Base-by-base conservation (phyloP, 2,888 invertebrate species). In the Resseliella maxima region DNA sequence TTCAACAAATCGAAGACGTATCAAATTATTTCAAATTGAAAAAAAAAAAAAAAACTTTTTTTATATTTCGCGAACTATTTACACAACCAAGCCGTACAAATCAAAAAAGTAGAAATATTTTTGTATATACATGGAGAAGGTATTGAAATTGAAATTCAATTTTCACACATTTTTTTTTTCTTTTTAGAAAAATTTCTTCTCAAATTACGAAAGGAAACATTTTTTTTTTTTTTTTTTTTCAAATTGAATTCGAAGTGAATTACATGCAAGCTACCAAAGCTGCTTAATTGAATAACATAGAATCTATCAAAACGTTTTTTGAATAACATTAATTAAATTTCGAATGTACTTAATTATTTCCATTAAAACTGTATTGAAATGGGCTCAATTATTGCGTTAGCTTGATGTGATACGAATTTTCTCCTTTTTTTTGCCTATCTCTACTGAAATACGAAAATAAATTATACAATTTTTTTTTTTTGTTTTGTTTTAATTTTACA, bases 1-100 rank as follows among this genome's bases (percentile, higher is more conserved):
- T 72, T 72, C 31, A 31, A 72, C 72, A 72, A 72, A 72, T 72
- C 72, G 72, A 72, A 72, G 72, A 72, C 72, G 31, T 72, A 15
- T 31, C 18, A n/a, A 15, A 31, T 72, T 31, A 2, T 18, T 72
- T 31, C 59, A 59, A n/a, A 18, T 10, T 50, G 2, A 50, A 50
- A 24, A 59, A 59, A 24, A 24, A 59, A 72, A 72, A 31, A 24
- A 5, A 5, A 24, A 59, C n/a, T 59, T 15, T 24, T 59, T 59
- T n/a, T 59, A 5, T 12, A 59, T 24, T 59, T 59, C 59, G 59
- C 59, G n/a, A 5, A 72, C 31, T 72, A 72, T 72, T 27, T 72
- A 72, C 72, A 72, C 31, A 59, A 72, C 31, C 72, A 72, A 72
- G 72, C 72, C n/a, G 72, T 59, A 3, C 6, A 59, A 59, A 59